phyloP scores from a whole-genome alignment of 2,797 vertebrate genomes.

The Emys orbicularis region DNA sequence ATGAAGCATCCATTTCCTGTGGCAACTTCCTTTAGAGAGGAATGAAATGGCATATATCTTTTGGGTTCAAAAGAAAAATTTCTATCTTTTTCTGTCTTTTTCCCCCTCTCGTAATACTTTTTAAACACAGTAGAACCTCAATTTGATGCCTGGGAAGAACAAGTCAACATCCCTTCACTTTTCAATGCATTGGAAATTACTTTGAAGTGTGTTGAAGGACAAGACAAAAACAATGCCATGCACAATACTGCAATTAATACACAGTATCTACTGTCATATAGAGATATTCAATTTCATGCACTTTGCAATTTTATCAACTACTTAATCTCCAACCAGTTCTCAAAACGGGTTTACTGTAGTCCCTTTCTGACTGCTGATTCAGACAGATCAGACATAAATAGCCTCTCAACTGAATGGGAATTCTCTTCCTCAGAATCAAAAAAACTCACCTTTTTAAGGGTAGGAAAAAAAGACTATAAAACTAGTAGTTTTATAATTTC shows the following conservation, averaged over 20 bases:
- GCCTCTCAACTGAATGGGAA: not conserved
- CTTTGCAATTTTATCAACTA: not conserved
- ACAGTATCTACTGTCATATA: not conserved
- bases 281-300: not conserved
- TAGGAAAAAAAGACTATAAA: not conserved
- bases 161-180: not conserved
- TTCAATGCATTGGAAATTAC: not conserved
- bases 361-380: not conserved
- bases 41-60: fast-evolving
- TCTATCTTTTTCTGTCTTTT: not conserved
- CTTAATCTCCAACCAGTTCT: not conserved
- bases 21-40: not conserved
- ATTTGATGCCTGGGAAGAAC: not conserved
- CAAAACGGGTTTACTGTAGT: not conserved
- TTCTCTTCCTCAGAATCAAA: not conserved
- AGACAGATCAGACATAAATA: not conserved
- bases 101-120: not conserved
- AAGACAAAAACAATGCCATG: not conserved
- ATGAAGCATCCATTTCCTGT: not conserved
- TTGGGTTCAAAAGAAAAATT: not conserved
- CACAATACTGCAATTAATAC: not conserved
- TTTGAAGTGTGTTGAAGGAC: not conserved
- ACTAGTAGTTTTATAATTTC: not conserved
- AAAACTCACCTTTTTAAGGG: not conserved
- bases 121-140: not conserved